phyloP scores from a whole-genome alignment of 2,888 invertebrate species.

The Empis livida region DNA sequence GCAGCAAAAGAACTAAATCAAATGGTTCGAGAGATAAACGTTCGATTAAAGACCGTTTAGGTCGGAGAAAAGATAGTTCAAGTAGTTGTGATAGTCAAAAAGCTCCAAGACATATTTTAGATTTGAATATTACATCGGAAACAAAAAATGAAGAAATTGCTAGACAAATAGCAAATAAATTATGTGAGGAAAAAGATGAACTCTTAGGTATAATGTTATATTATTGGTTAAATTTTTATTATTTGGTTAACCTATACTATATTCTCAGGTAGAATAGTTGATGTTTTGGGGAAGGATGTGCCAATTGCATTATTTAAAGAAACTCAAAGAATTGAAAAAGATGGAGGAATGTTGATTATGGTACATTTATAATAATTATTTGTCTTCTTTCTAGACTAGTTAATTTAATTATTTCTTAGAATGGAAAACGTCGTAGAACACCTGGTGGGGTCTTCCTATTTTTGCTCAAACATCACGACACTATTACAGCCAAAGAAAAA shows the following conservation, averaged over 20 bases:
- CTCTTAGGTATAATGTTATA: constrained; percentile 45
- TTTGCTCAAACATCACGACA: constrained; percentile 58
- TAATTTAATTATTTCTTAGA: constrained; percentile 28
- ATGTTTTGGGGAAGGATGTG: constrained; percentile 56
- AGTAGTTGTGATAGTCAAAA: constrained; percentile 41
- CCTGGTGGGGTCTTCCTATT: constrained; percentile 78
- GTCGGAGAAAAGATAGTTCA: constrained; percentile 26
- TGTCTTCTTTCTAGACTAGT: background rate
- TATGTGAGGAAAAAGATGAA: constrained; percentile 59
- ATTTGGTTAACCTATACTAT: background rate
- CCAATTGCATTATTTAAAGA: constrained; percentile 62
- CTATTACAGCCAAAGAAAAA: constrained; percentile 51
- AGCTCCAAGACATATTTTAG: constrained; percentile 37
- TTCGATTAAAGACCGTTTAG: constrained; percentile 21
- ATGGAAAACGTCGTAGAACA: constrained; percentile 67
- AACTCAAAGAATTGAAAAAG: constrained; percentile 68
- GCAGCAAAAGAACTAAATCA: constrained; percentile 18
- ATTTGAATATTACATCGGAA: constrained; percentile 41
- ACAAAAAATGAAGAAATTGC: constrained; percentile 48
- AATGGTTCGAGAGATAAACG: constrained; percentile 17
- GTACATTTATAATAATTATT: constrained; percentile 34
- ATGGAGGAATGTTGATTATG: constrained; percentile 78
- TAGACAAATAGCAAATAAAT: constrained; percentile 56
- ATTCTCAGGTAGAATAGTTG: constrained; percentile 50
- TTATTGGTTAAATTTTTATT: no score